Evolutionary conservation across 2,888 invertebrate species (phyloP).

Genomic region (Eupithecia exiguata): DNA sequence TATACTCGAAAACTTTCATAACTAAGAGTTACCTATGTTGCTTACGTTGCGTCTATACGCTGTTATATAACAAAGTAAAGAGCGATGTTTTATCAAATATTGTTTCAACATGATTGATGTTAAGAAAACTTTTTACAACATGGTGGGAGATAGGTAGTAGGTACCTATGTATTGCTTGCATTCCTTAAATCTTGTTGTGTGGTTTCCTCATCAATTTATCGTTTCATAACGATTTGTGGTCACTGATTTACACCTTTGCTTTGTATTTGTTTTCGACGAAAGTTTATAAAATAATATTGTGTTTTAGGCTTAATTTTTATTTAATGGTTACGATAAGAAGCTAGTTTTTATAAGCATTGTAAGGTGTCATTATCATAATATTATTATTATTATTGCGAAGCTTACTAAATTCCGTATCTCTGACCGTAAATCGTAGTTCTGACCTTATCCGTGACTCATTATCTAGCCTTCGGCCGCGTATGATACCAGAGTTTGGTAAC

Average conservation of each 20-base stretch:
- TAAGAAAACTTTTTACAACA: slow-evolving; percentile 38
- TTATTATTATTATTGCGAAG: not conserved
- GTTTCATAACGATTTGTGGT: slow-evolving; percentile 24
- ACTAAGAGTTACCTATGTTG: not conserved
- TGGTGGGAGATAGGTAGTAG: not conserved
- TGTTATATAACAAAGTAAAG: slow-evolving; percentile 31
- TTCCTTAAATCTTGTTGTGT: slow-evolving; percentile 11
- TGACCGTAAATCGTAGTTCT: too few relatives aligned
- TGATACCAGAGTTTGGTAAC: too few relatives aligned
- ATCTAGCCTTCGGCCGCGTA: not conserved
- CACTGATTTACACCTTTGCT: not conserved
- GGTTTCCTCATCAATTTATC: slow-evolving; percentile 1
- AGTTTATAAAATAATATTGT: not conserved
- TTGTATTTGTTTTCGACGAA: not conserved
- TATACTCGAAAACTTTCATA: not conserved
- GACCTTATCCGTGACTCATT: not conserved
- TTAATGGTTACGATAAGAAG: not conserved
- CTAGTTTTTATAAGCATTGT: not conserved
- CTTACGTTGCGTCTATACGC: not conserved
- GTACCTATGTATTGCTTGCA: slow-evolving; percentile 11
- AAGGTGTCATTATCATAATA: not conserved
- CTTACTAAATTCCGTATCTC: not conserved
- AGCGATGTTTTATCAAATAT: slow-evolving; percentile 39
- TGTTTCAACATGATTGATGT: slow-evolving; percentile 46
- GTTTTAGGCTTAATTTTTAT: not conserved